Evolutionary conservation across 2,888 invertebrate genomes (phyloP).

Genomic region (Xestia xanthographa): DNA sequence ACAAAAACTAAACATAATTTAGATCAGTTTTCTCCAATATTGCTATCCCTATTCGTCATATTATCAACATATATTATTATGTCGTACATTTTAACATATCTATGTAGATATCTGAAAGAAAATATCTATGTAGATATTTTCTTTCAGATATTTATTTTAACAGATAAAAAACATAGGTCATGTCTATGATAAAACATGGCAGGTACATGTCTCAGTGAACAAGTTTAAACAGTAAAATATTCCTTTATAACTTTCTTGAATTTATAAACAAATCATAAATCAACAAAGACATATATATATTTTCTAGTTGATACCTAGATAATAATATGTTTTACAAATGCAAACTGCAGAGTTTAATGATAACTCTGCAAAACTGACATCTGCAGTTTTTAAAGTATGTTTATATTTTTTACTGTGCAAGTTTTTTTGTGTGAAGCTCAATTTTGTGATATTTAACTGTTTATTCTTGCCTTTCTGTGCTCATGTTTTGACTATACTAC

Average conservation of each 20-base stretch:
- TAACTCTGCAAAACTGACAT: slow-evolving; percentile 7
- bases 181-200: slow-evolving; percentile 36
- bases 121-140: slow-evolving; percentile 64
- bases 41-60: slow-evolving; percentile 44
- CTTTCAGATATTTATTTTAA: slow-evolving; percentile 51
- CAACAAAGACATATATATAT: background rate
- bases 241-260: background rate
- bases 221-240: slow-evolving; percentile 32
- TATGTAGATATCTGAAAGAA: slow-evolving; percentile 64
- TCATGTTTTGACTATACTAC: slow-evolving; percentile 43
- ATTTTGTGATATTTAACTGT: slow-evolving; percentile 23
- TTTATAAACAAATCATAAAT: slow-evolving; percentile 1
- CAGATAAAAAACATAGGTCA: slow-evolving; percentile 30
- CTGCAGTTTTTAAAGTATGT: background rate
- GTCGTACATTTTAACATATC: slow-evolving; percentile 62
- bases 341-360: slow-evolving; percentile 8
- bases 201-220: slow-evolving; percentile 16
- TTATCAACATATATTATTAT: slow-evolving; percentile 59
- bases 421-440: background rate
- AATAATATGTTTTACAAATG: background rate
- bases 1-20: slow-evolving; percentile 17
- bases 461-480: background rate
- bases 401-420: background rate
- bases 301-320: background rate
- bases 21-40: slow-evolving; percentile 29